Conservation (phyloP, 2,113 vertebrate genomes). For the Bos taurus region DNA sequence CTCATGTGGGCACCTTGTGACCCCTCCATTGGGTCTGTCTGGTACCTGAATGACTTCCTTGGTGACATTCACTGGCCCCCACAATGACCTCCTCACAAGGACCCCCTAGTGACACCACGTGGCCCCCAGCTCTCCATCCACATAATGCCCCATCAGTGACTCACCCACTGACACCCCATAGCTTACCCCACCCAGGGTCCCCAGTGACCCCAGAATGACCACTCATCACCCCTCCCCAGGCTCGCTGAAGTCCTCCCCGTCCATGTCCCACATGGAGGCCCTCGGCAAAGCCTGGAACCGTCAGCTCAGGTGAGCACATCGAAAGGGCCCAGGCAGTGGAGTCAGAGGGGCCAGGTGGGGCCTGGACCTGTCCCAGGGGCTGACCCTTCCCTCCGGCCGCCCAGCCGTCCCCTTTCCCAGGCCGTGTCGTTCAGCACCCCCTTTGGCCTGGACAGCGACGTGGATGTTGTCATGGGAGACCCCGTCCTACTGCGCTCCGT, state of each 20-base stretch:
- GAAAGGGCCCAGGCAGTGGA: fast-evolving
- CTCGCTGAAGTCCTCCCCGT: slow-evolving; percentile 90
- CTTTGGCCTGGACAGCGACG: slow-evolving; percentile 94
- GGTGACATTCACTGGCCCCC: background rate
- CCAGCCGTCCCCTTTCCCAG: slow-evolving; percentile 89
- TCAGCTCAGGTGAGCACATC: slow-evolving; percentile 82
- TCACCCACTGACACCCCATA: background rate
- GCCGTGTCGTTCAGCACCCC: slow-evolving; percentile 95
- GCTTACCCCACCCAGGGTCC: background rate
- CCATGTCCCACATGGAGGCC: slow-evolving; percentile 93
- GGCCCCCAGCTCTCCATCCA: background rate
- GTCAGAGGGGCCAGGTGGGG: background rate
- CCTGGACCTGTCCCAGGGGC: background rate
- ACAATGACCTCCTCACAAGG: background rate
- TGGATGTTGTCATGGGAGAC: slow-evolving; percentile 94
- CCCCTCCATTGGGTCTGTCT: background rate
- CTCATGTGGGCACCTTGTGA: background rate
- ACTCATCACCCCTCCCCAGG: slow-evolving; percentile 73
- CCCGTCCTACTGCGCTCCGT: slow-evolving; percentile 87
- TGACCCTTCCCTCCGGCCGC: slow-evolving; percentile 26
- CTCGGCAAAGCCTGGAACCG: slow-evolving; percentile 89
- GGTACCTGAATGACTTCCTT: background rate
- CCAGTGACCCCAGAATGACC: background rate
- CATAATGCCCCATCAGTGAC: background rate
- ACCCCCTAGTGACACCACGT: background rate